These are phyloP conservation scores for Agrotis exclamationis DNA, from an alignment of 2,888 invertebrate species.

Conservation along the genomic window DNA sequence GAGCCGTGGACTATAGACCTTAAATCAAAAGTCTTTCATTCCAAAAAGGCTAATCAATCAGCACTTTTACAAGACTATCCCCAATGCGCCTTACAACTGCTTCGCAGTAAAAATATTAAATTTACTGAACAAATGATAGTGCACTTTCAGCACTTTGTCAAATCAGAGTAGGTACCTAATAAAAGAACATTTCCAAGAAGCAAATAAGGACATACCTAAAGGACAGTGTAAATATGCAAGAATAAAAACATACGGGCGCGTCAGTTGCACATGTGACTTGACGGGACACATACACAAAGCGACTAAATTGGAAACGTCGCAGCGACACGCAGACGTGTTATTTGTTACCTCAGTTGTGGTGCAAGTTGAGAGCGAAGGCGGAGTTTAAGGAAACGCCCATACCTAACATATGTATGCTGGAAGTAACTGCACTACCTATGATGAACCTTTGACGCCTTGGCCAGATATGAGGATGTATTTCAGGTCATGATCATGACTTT, in stretches of 20 bases:
- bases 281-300: slow-evolving; percentile 74
- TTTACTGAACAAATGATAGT: background rate
- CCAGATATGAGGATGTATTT: too few relatives aligned
- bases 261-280: slow-evolving; percentile 71
- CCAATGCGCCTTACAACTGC: too few relatives aligned
- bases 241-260: slow-evolving; percentile 63
- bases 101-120: background rate
- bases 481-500: too few relatives aligned
- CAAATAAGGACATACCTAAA: slow-evolving; percentile 20
- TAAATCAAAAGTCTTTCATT: too few relatives aligned
- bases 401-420: background rate
- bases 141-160: background rate
- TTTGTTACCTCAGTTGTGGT: slow-evolving; percentile 72
- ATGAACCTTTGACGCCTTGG: too few relatives aligned
- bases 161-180: too few relatives aligned
- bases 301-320: slow-evolving; percentile 80
- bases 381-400: background rate
- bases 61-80: too few relatives aligned
- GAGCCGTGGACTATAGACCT: too few relatives aligned
- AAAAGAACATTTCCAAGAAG: background rate
- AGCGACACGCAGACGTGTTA: slow-evolving; percentile 77
- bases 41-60: too few relatives aligned
- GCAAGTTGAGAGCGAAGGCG: slow-evolving; percentile 37
- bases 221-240: slow-evolving; percentile 62
- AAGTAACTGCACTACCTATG: too few relatives aligned